Evolutionary conservation across 1,140 invertebrate species (phyloP).

Genomic region (Diachasmimorpha longicaudata): DNA sequence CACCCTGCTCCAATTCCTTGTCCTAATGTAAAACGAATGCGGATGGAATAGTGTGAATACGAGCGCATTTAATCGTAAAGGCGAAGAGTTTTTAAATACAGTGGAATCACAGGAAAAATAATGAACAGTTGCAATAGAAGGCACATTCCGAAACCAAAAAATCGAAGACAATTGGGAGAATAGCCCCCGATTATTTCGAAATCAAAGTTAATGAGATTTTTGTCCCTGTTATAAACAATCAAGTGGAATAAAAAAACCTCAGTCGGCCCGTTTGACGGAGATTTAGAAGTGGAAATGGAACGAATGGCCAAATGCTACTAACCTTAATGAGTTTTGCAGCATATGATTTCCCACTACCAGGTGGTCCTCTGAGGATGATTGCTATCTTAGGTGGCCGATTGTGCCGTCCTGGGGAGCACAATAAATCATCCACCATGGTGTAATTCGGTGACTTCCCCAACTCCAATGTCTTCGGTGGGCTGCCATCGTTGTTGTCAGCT

Average conservation of each 20-base stretch:
- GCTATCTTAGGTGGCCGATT: constrained; percentile 83
- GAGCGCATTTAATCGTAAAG: too few species aligned
- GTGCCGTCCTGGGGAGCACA: constrained; percentile 75
- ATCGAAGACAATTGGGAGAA: too few species aligned
- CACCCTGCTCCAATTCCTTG: constrained; percentile 77
- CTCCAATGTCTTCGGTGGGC: constrained; percentile 49
- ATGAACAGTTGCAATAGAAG: too few species aligned
- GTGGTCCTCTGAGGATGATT: constrained; percentile 87
- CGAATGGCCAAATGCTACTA: too few species aligned
- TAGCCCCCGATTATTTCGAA: too few species aligned
- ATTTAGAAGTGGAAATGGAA: too few species aligned
- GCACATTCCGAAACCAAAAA: background rate
- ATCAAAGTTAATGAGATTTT: too few species aligned
- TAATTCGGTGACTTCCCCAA: constrained; percentile 55
- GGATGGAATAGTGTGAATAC: too few species aligned
- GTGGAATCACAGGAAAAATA: too few species aligned
- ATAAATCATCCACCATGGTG: constrained; percentile 81
- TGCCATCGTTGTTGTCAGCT: constrained; percentile 3
- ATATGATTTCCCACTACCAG: constrained; percentile 89
- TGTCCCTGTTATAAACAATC: too few species aligned
- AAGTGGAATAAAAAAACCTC: background rate
- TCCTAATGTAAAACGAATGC: constrained; percentile 62
- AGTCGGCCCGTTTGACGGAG: too few species aligned
- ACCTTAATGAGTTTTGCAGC: constrained; percentile 86
- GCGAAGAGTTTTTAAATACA: too few species aligned